phyloP scores from a whole-genome alignment of 2,797 vertebrate species.

The Botia almorhae region DNA sequence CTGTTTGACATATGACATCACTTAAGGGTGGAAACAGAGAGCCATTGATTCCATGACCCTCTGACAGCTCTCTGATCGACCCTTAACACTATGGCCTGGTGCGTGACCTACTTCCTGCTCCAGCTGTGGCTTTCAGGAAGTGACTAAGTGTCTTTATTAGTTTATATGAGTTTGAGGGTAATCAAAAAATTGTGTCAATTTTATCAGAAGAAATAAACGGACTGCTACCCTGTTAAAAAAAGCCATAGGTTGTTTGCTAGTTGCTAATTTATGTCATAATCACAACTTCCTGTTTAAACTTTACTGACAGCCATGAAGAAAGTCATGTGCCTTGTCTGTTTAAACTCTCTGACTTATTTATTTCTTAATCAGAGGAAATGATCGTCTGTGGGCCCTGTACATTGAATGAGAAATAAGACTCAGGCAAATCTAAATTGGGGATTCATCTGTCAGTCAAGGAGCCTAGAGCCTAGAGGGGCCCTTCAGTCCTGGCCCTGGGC shows the following conservation, averaged over 20 bases:
- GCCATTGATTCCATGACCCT: conserved; percentile 51
- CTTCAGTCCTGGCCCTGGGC: conserved; percentile 27
- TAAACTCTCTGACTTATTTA: conserved; percentile 34
- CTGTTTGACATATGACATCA: conserved; percentile 27
- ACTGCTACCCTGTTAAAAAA: neutral
- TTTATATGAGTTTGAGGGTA: neutral
- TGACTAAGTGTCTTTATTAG: neutral
- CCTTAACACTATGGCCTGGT: neutral
- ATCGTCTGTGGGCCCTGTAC: conserved; percentile 3
- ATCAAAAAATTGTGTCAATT: neutral
- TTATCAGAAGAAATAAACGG: neutral
- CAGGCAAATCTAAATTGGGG: conserved; percentile 18
- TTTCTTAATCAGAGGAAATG: conserved; percentile 38
- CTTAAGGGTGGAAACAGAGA: conserved; percentile 32
- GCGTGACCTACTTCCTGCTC: neutral
- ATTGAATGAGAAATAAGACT: neutral
- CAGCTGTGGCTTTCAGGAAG: conserved; percentile 19
- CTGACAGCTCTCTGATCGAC: conserved; percentile 45
- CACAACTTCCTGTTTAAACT: conserved; percentile 13
- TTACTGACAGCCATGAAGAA: neutral
- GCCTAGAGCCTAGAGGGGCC: conserved; percentile 17
- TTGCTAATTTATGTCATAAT: neutral
- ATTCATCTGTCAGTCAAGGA: conserved; percentile 28
- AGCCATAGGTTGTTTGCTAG: neutral
- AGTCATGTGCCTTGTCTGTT: neutral